Conservation (phyloP, 2,888 invertebrate genomes). For the Ormyrus thymus region DNA sequence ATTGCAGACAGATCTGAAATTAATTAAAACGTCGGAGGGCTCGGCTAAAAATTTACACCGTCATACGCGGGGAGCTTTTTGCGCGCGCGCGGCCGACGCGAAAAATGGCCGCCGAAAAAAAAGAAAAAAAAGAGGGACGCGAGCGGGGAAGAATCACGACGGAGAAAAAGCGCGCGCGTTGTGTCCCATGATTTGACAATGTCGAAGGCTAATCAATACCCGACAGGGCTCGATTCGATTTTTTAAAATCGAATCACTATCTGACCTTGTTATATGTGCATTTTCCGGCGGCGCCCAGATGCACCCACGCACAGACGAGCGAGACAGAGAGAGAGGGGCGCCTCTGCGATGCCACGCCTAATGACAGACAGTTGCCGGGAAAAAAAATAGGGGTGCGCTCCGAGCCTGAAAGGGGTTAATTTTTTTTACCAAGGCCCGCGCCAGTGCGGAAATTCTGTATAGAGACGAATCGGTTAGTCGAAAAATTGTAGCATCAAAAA, state of each 20-base stretch:
- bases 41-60: constrained; percentile 32
- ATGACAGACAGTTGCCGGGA: constrained; percentile 73
- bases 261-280: constrained; percentile 75
- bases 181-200: constrained; percentile 73
- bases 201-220: constrained; percentile 75
- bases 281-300: constrained; percentile 64
- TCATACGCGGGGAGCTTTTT: constrained; percentile 9
- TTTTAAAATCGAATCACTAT: constrained; percentile 74
- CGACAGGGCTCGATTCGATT: constrained; percentile 71
- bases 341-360: constrained; percentile 67
- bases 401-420: constrained; percentile 52
- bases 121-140: not conserved
- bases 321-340: too few relatives aligned
- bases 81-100: not conserved
- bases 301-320: constrained; percentile 19
- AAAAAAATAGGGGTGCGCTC: constrained; percentile 51
- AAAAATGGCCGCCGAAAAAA: constrained; percentile 25
- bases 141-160: constrained; percentile 60
- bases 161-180: constrained; percentile 68
- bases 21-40: constrained; percentile 44
- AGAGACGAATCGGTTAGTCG: constrained; percentile 54
- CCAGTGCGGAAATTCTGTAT: constrained; percentile 44
- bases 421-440: constrained; percentile 49
- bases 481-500: constrained; percentile 57
- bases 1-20: constrained; percentile 40